Evolutionary conservation across 2,797 vertebrate species (phyloP).

Genomic region (Botia almorhae): DNA sequence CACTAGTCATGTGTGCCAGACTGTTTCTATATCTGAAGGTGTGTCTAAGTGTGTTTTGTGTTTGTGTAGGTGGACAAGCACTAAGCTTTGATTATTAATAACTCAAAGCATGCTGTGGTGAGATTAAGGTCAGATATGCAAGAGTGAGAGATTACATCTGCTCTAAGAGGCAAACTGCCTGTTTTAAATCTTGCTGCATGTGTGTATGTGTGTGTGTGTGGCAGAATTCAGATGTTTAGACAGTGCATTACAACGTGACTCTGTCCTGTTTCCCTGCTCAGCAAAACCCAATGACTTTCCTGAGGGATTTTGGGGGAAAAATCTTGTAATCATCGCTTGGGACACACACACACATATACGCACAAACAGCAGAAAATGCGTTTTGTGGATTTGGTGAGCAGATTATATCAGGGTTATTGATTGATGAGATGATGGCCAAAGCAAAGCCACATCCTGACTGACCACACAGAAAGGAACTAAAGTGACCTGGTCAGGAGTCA

Average conservation of each 20-base stretch:
- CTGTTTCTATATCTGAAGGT: neutral
- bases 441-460: constrained; percentile 18
- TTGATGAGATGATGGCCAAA: neutral
- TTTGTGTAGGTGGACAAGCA: constrained; percentile 9
- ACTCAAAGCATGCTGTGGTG: constrained; percentile 55
- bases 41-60: constrained; percentile 5
- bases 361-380: constrained; percentile 25
- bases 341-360: neutral
- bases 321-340: neutral
- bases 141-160: constrained; percentile 56
- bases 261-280: constrained; percentile 28
- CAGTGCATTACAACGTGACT: constrained; percentile 26
- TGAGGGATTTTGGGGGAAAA: neutral
- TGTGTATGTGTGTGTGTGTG: neutral
- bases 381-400: constrained; percentile 5
- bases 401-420: constrained; percentile 26
- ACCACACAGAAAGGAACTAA: neutral
- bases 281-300: constrained; percentile 35
- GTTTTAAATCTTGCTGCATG: constrained; percentile 12
- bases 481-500: constrained; percentile 2
- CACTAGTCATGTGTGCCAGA: neutral
- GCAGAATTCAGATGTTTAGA: constrained; percentile 9
- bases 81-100: constrained; percentile 57
- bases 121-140: constrained; percentile 61
- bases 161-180: constrained; percentile 34